A percentile compares a stretch with the other conserved stretches of the same genome.
These are phyloP conservation scores for Lomographa bimaculata DNA, from an alignment of 2,888 invertebrate species.

Conservation along the genomic window DNA sequence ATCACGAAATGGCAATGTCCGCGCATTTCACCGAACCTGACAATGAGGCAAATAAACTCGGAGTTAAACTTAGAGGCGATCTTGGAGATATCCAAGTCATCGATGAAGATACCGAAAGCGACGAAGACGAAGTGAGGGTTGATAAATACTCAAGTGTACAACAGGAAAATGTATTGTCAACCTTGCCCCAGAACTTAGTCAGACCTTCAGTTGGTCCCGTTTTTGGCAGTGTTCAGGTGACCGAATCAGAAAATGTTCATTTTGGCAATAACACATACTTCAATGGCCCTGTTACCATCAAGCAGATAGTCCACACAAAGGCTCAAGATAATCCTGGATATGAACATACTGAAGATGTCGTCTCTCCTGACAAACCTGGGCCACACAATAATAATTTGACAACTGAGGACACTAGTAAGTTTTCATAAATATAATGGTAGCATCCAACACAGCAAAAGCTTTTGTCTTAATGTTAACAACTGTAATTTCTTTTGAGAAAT, in stretches of 20 bases:
- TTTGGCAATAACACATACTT: constrained; percentile 91
- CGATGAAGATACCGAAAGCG: constrained; percentile 53
- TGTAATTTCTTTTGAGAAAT: too few relatives aligned
- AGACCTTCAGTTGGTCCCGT: constrained; percentile 45
- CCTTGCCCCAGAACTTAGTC: constrained; percentile 48
- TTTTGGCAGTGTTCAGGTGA: constrained; percentile 85
- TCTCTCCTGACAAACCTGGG: constrained; percentile 8
- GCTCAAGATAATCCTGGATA: constrained; percentile 65
- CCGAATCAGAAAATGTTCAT: constrained; percentile 88
- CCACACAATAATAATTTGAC: constrained; percentile 17
- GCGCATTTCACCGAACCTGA: constrained; percentile 31
- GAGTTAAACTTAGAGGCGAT: constrained; percentile 60
- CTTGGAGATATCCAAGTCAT: constrained; percentile 62
- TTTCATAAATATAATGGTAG: too few relatives aligned
- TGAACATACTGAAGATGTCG: constrained; percentile 46
- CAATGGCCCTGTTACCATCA: constrained; percentile 90
- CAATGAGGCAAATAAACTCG: constrained; percentile 40
- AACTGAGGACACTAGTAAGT: constrained; percentile 34
- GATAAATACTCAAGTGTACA: constrained; percentile 3
- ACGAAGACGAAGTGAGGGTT: constrained; percentile 38
- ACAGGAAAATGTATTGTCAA: constrained; percentile 38
- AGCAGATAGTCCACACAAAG: constrained; percentile 85
- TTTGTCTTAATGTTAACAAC: too few relatives aligned
- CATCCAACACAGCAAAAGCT: too few relatives aligned
- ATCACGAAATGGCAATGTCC: constrained; percentile 49